These are phyloP conservation scores for Hylomyscus alleni DNA, from an alignment of 2,797 vertebrate species.

Conservation along the genomic window DNA sequence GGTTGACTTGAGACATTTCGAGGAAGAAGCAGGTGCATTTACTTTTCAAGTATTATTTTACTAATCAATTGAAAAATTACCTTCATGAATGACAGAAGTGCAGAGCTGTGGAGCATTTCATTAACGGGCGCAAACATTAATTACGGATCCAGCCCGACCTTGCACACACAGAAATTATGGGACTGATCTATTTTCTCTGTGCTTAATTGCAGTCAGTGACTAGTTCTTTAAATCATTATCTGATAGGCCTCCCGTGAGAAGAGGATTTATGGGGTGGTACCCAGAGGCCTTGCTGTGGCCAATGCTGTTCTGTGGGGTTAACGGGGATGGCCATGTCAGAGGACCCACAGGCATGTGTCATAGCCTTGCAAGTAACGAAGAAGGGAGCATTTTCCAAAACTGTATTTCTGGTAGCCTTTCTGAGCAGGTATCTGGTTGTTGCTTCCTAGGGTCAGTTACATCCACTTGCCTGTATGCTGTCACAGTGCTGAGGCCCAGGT, in stretches of 20 bases:
- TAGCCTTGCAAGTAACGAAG: slow-evolving; percentile 11
- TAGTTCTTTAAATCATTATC: slow-evolving; percentile 96
- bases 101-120: slow-evolving; percentile 94
- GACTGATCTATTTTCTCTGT: slow-evolving; percentile 94
- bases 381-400: neutral
- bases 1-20: slow-evolving; percentile 94
- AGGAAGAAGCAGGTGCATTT: slow-evolving; percentile 94
- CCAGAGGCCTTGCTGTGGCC: slow-evolving; percentile 81
- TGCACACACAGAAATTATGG: slow-evolving; percentile 95
- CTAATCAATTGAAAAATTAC: slow-evolving; percentile 98
- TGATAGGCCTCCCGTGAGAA: slow-evolving; percentile 95
- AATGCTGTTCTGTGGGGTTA: slow-evolving; percentile 42
- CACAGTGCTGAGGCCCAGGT: accelerated
- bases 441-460: neutral
- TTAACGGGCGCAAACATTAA: slow-evolving; percentile 93
- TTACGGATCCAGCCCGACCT: slow-evolving; percentile 91
- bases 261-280: slow-evolving; percentile 91
- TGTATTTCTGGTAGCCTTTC: neutral
- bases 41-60: slow-evolving; percentile 97
- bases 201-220: slow-evolving; percentile 94
- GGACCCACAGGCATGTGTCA: slow-evolving; percentile 18
- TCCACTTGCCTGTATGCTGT: neutral
- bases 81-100: slow-evolving; percentile 94
- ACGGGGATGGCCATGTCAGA: slow-evolving; percentile 53
- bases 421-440: too few species aligned